Evolutionary conservation across 1,140 invertebrate species (phyloP), one percentile per base, ranked within the genome.

Genomic region (Drosophila jambulina): DNA sequence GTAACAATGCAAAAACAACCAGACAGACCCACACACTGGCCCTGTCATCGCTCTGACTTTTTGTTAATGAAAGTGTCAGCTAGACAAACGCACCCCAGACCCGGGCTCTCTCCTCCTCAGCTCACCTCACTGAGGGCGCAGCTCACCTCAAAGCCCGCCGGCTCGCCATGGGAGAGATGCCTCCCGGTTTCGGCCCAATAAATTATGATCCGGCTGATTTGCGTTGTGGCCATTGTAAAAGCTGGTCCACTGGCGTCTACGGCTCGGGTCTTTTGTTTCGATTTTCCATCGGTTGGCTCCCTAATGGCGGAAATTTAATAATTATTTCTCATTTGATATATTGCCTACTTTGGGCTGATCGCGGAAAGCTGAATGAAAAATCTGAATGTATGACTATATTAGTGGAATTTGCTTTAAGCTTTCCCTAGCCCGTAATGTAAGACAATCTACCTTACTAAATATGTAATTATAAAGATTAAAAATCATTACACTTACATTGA

Each of bases 1-100:
- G 85, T 68, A 78, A 88, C 84, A 88, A 88, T 87, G 84, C 80
- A 83, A 83, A 86, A 87, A 59, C 77, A 62, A 46, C 67, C 80
- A 80, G 38, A 75, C 69, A 70, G 59, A 60, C 61, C 56, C 61
- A 53, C 49, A 23, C 27, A 23, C 23, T 40, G 63, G 63, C 49
- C 74, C 80, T 86, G 83, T 86, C 83, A 86, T 86, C 84, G 80
- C 83, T 80, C 68, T 84, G 84, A 88, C 80, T 88, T 88, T 88
- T 88, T 88, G 84, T 88, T 88, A 88, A 88, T 90, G 84, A 88
- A 88, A 88, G 84, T 88, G 84, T 88, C 84, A 90, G 84, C 85
- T 84, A 84, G 85, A 80, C 85, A 88, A 90, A 81, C 80, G 84
- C 64, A 74, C 64, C 59, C 68, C 48, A 60, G 59, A 53, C 64